Evolutionary conservation across 2,797 vertebrate genomes (phyloP), one percentile per base, ranked within the genome.

Genomic region (Macroramphosus scolopax): DNA sequence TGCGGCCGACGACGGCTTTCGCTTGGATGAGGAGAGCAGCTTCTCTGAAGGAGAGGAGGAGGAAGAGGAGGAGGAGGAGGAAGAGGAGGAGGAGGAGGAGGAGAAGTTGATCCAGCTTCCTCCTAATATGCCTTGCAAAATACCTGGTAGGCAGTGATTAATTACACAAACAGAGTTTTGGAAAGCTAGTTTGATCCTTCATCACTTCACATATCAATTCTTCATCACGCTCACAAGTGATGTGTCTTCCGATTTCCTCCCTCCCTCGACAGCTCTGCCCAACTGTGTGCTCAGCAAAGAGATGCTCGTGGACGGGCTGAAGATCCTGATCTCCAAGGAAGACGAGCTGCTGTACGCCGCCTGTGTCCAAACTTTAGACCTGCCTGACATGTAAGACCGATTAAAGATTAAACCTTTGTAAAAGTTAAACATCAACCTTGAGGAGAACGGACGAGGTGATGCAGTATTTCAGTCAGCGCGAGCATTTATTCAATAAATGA

Each of bases 371-470:
- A 95, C 92, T 13, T 88, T 98, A 78, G 95, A 96, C 62, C 90
- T 96, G 31, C 95, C 96, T 0, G 95, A 97, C 81, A 97, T 98
- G 96, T 96, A 89, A 91, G 94, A n/a, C n/a, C n/a, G n/a, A n/a
- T n/a, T n/a, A n/a, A n/a, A n/a, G n/a, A n/a, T n/a, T n/a, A n/a
- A n/a, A n/a, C n/a, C n/a, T n/a, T n/a, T n/a, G n/a, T n/a, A n/a
- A n/a, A n/a, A n/a, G n/a, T n/a, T n/a, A n/a, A n/a, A n/a, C n/a
- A n/a, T n/a, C n/a, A n/a, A n/a, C n/a, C n/a, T n/a, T n/a, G n/a
- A n/a, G n/a, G n/a, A n/a, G n/a, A n/a, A n/a, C n/a, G n/a, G n/a
- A n/a, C n/a, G n/a, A n/a, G n/a, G n/a, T n/a, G n/a, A n/a, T n/a
- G n/a, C n/a, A n/a, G n/a, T n/a, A n/a, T n/a, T n/a, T n/a, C n/a